Conservation (phyloP, 1,140 invertebrate genomes). For the Tetranychus urticae region DNA sequence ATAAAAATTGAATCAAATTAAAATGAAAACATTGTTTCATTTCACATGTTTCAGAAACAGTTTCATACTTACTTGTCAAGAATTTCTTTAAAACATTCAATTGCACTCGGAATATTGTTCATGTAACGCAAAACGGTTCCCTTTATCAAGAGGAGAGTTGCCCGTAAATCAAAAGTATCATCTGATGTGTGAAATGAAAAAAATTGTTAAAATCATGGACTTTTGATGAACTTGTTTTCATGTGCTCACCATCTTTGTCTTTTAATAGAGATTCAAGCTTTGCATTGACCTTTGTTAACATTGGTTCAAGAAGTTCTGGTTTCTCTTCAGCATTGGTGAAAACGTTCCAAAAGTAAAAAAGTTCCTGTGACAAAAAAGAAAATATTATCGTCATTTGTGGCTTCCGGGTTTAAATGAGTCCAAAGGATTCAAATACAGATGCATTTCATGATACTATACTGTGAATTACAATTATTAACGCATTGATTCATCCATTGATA, state of each 20-base stretch:
- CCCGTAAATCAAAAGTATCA: background rate
- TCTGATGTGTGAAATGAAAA: background rate
- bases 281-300: constrained; percentile 31
- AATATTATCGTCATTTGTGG: too few relatives aligned
- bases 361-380: constrained; percentile 13
- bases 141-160: constrained; percentile 44
- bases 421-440: too few relatives aligned
- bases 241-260: constrained; percentile 14
- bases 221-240: background rate
- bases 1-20: too few relatives aligned
- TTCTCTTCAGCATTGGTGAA: constrained; percentile 57
- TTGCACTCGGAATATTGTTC: background rate
- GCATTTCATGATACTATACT: too few relatives aligned
- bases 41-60: background rate
- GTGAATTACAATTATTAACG: too few relatives aligned
- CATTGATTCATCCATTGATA: too few relatives aligned
- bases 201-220: background rate
- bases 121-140: constrained; percentile 48
- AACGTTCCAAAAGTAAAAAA: constrained; percentile 81
- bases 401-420: too few relatives aligned
- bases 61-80: background rate
- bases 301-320: constrained; percentile 33
- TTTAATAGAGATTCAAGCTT: constrained; percentile 28
- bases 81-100: background rate
- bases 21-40: background rate